Evolutionary conservation across 2,888 invertebrate genomes (phyloP).

Genomic region (Anarsia innoxiella): DNA sequence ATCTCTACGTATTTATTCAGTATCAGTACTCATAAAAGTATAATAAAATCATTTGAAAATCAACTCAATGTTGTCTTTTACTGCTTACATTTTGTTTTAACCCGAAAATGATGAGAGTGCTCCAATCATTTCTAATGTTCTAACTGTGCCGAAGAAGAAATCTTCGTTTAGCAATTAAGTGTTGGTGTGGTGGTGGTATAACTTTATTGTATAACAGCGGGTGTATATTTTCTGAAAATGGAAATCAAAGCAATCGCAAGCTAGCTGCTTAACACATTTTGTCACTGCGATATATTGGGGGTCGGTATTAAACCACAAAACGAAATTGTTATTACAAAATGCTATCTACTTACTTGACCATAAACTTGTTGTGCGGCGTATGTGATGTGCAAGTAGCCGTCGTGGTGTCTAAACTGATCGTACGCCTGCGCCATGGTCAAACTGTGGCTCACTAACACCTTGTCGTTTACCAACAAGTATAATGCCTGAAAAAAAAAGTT

Average conservation of each 20-base stretch:
- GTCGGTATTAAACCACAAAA: not conserved
- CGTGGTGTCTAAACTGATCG: constrained; percentile 81
- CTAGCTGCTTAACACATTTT: too few species aligned
- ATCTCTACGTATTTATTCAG: too few species aligned
- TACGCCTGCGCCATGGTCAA: constrained; percentile 89
- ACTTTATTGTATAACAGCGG: not conserved
- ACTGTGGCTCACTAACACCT: constrained; percentile 85
- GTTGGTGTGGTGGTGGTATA: not conserved
- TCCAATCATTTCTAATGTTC: too few species aligned
- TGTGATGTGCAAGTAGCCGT: constrained; percentile 90
- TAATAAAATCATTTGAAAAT: too few species aligned
- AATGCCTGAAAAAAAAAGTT: constrained; percentile 76
- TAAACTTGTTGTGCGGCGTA: constrained; percentile 88
- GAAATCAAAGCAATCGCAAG: too few species aligned
- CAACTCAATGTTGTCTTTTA: too few species aligned
- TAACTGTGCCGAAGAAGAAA: too few species aligned
- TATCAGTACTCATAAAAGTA: too few species aligned
- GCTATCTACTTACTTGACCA: constrained; percentile 49
- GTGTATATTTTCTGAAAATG: too few species aligned
- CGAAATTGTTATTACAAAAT: not conserved
- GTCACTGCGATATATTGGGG: too few species aligned
- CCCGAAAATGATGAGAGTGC: too few species aligned
- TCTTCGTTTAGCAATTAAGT: not conserved
- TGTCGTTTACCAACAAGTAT: constrained; percentile 87
- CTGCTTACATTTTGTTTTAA: too few species aligned